Evolutionary conservation across 2,113 vertebrate genomes (phyloP).

Genomic region (Brachyhypopomus gauderio): DNA sequence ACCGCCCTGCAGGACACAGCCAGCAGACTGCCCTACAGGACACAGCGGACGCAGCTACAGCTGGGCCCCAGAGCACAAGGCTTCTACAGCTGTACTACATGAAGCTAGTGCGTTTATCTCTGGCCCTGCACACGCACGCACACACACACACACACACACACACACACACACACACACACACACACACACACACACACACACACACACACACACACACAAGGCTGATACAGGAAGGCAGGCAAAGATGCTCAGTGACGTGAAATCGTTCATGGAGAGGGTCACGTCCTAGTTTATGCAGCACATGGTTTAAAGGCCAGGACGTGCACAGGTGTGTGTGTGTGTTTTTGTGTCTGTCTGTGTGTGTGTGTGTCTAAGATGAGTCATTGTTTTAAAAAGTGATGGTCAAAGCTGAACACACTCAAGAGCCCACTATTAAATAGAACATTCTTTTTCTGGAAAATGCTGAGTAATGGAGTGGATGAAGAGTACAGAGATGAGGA

Average conservation of each 20-base stretch:
- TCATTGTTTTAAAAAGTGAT: background rate
- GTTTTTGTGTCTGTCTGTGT: background rate
- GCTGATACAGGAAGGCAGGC: background rate
- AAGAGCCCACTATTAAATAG: slow-evolving; percentile 4
- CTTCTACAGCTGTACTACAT: slow-evolving; percentile 40
- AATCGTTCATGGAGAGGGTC: background rate
- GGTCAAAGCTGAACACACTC: no score
- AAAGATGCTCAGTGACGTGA: background rate
- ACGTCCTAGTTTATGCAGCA: background rate
- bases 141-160: background rate
- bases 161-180: background rate
- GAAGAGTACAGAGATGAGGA: no score
- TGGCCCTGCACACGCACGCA: background rate
- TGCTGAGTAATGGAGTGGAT: background rate
- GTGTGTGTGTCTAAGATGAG: background rate
- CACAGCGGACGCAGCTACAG: no score
- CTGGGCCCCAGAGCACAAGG: slow-evolving; percentile 49
- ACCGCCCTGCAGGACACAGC: no score
- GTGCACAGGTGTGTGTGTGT: background rate
- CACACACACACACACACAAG: background rate
- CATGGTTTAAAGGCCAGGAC: background rate
- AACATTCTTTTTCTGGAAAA: background rate
- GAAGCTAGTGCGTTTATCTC: background rate
- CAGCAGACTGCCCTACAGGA: no score
- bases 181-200: background rate